Base-by-base conservation (phyloP, 2,113 vertebrate genomes). In the Gadus macrocephalus region DNA sequence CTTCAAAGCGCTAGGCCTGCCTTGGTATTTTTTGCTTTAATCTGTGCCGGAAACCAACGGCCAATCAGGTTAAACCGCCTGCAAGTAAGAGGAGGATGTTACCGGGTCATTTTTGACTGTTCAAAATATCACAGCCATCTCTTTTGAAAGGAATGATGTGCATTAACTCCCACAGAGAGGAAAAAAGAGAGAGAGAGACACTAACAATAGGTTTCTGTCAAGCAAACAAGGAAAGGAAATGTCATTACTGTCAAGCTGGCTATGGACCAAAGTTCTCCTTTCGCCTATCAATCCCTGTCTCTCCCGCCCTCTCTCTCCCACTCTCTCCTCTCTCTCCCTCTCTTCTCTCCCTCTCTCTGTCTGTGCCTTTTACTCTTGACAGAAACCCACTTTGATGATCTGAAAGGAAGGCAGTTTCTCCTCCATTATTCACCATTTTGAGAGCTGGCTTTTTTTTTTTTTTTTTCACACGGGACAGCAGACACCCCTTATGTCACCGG, bases 191-290 rank as follows among this genome's bases (percentile, higher is more conserved):
- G 8, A 49, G 42, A 49, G 42, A 88, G 81, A 71, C 68, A 59
- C 81, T 77, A 92, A 90, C 91, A 91, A 91, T 88, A 85, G 85
- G 66, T 78, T 85, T 86, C 89, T 91, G 91, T 92, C 91, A 92
- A 86, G 72, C 77, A 76, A 88, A 85, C 81, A 16, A 81, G 88
- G 90, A 90, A 89, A 82, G 83, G 82, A 92, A 92, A 92, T 92
- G 89, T 89, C 90, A 92, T 62, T 81, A 82, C 86, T 91, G 86
- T 88, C 88, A 90, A 80, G 61, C 76, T 64, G 76, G 76, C 89
- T 83, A 82, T 85, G 86, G 86, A 87, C 87, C 90, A 85, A 88
- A 89, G 87, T 89, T 90, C 83, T 85, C 73, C 56, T 62, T 78
- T 84, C 62, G 73, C 84, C 83, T 83, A 77, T 77, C 73, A 74